These are phyloP conservation scores for Drosophila atripex DNA, from an alignment of 2,888 invertebrate species.

Conservation along the genomic window DNA sequence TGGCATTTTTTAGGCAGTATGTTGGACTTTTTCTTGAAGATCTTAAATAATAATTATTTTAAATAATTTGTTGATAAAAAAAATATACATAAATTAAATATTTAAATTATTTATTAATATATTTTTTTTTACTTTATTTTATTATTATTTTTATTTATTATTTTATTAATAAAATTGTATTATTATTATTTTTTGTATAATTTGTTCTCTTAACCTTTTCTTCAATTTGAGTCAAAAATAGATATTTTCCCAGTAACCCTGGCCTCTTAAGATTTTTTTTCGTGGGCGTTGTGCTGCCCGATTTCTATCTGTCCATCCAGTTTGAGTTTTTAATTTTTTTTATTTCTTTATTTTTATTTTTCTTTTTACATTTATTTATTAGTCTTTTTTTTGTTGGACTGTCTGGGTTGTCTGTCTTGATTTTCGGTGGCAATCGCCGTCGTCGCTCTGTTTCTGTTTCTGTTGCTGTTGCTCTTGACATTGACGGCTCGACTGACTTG, in stretches of 20 bases:
- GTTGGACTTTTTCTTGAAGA: too few relatives aligned
- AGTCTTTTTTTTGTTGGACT: neutral
- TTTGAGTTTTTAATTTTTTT: slow-evolving; percentile 1
- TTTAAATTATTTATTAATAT: too few relatives aligned
- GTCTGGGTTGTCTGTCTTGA: slow-evolving; percentile 15
- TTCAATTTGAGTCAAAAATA: neutral
- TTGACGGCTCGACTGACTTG: slow-evolving; percentile 50
- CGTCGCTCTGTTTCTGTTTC: slow-evolving; percentile 37
- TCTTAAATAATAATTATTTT: too few relatives aligned
- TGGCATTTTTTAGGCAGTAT: too few relatives aligned
- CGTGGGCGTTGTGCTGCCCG: slow-evolving; percentile 22
- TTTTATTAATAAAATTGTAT: too few relatives aligned
- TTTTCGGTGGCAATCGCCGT: slow-evolving; percentile 33
- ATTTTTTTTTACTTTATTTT: too few relatives aligned
- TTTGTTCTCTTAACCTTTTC: too few relatives aligned
- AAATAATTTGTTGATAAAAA: neutral
- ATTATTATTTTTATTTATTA: too few relatives aligned
- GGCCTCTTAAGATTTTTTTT: neutral
- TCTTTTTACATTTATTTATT: neutral
- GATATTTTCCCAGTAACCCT: neutral
- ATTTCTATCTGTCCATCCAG: neutral
- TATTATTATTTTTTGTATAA: neutral
- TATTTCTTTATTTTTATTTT: neutral
- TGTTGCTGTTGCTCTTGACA: slow-evolving; percentile 68
- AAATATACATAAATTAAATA: neutral